Conservation (phyloP, 2,888 invertebrate species). For the Allophyes oxyacanthae region DNA sequence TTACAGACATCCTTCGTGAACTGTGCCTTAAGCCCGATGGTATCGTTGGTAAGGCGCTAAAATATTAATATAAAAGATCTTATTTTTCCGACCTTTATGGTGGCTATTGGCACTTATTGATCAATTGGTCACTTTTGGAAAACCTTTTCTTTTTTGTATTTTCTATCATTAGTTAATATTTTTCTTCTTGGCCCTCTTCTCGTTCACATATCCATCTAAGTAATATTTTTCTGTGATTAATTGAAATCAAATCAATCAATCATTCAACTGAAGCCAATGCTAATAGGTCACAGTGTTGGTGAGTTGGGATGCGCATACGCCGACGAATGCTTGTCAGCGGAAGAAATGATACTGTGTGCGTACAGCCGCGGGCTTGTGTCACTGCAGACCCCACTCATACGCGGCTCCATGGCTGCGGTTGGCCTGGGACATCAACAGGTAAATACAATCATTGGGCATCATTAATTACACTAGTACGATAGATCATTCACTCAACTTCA, state of each 20-base stretch:
- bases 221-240: too few species aligned
- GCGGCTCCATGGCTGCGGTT: slow-evolving; percentile 95
- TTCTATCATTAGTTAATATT: too few species aligned
- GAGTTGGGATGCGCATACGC: slow-evolving; percentile 97
- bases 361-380: slow-evolving; percentile 93
- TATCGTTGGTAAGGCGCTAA: slow-evolving; percentile 90
- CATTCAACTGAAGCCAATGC: background rate
- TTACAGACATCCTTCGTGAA: slow-evolving; percentile 78
- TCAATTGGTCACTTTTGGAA: too few species aligned
- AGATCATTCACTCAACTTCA: too few species aligned
- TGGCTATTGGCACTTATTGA: too few species aligned
- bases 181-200: too few species aligned
- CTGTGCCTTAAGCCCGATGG: slow-evolving; percentile 92
- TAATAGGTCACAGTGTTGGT: slow-evolving; percentile 89
- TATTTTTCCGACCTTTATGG: too few species aligned
- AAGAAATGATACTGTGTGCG: slow-evolving; percentile 93
- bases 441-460: too few species aligned
- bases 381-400: slow-evolving; percentile 89
- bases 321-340: slow-evolving; percentile 94
- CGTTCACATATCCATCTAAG: too few species aligned
- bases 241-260: too few species aligned
- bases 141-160: too few species aligned
- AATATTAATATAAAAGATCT: background rate
- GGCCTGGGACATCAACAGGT: slow-evolving; percentile 89
- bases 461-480: too few species aligned